phyloP scores from a whole-genome alignment of 2,797 vertebrate genomes.

The Jordanella pulchra region DNA sequence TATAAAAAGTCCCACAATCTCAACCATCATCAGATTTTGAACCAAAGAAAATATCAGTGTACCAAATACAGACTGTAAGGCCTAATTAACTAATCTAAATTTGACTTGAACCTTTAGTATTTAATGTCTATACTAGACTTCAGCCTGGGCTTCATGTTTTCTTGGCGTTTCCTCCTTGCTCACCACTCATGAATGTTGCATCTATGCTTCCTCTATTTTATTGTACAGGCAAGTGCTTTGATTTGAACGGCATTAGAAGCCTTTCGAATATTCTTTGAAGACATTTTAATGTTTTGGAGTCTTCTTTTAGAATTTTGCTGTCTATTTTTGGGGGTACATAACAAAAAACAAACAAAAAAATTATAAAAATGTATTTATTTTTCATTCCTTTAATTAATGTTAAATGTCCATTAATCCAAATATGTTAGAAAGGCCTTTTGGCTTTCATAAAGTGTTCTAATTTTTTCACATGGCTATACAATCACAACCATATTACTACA shows the following conservation, averaged over 20 bases:
- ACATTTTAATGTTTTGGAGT: background rate
- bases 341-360: too few relatives aligned
- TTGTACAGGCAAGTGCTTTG: background rate
- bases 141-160: background rate
- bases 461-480: background rate
- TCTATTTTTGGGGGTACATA: too few relatives aligned
- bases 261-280: background rate
- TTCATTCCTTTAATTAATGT: background rate
- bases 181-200: background rate
- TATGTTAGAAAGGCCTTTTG: background rate
- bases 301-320: background rate
- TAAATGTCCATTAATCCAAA: background rate
- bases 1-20: background rate
- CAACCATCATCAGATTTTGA: too few relatives aligned
- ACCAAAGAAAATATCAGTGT: background rate
- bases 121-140: background rate
- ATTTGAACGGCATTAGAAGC: background rate
- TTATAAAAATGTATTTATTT: too few relatives aligned
- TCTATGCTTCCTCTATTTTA: background rate
- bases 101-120: background rate
- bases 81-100: background rate
- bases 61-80: background rate
- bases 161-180: background rate
- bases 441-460: background rate
- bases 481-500: conserved; percentile 10